Evolutionary conservation across 2,797 vertebrate genomes (phyloP).

Genomic region (Enteromius trimaculatus): DNA sequence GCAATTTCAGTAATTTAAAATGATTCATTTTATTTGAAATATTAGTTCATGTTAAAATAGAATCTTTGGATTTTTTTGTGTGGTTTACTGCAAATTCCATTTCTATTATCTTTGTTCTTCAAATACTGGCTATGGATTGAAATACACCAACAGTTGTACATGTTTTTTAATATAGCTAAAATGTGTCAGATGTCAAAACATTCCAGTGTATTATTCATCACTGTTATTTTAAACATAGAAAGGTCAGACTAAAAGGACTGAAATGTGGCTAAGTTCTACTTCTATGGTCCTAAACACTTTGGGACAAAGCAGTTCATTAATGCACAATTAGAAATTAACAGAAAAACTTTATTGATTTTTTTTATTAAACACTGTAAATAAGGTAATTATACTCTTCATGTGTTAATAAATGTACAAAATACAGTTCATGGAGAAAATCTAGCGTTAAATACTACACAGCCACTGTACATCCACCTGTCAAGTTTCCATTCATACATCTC

Average conservation of each 20-base stretch:
- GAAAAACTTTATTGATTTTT: constrained; percentile 56
- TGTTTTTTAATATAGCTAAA: constrained; percentile 27
- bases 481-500: constrained; percentile 62
- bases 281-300: constrained; percentile 1
- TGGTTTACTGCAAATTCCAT: not conserved
- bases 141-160: constrained; percentile 19
- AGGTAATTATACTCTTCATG: constrained; percentile 77
- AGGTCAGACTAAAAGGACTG: not conserved
- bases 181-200: constrained; percentile 33
- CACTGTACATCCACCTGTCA: constrained; percentile 74
- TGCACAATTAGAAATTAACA: constrained; percentile 60
- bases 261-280: not conserved
- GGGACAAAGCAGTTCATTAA: not conserved
- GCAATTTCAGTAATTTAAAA: not conserved
- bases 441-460: constrained; percentile 71
- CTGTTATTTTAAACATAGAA: constrained; percentile 22
- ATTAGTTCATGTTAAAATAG: not conserved
- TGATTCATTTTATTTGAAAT: too few species aligned
- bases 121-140: not conserved
- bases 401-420: constrained; percentile 79
- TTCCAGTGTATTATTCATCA: constrained; percentile 28
- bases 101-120: not conserved
- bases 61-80: not conserved
- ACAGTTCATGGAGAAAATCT: constrained; percentile 60
- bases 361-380: constrained; percentile 75